Conservation (phyloP, 2,797 vertebrate species). For the Fundulus diaphanus region DNA sequence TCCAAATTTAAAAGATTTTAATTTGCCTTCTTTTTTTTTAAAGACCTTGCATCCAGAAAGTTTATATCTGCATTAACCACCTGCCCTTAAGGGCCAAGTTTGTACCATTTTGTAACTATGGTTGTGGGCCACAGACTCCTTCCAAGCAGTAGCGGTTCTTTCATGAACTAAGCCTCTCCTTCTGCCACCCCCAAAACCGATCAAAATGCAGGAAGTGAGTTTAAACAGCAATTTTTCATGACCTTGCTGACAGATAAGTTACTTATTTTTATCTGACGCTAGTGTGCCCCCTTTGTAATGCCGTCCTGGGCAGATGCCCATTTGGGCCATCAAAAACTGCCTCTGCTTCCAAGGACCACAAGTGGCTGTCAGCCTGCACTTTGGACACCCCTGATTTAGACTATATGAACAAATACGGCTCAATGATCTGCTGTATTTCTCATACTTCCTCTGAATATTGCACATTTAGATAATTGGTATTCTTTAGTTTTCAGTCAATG, state of each 20-base stretch:
- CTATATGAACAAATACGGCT: constrained; percentile 78
- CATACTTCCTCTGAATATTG: constrained; percentile 62
- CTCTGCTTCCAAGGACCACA: constrained; percentile 8
- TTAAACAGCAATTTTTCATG: not conserved
- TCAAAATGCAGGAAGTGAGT: not conserved
- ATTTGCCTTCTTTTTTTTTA: too few relatives aligned
- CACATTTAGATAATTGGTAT: constrained; percentile 50
- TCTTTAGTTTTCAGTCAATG: constrained; percentile 60
- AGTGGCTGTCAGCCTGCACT: not conserved
- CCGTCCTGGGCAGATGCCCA: not conserved
- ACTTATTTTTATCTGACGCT: not conserved
- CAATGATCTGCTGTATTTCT: constrained; percentile 78
- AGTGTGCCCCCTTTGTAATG: not conserved
- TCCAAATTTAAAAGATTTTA: not conserved
- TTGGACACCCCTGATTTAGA: constrained; percentile 34
- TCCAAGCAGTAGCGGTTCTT: constrained; percentile 8
- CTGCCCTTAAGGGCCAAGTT: not conserved
- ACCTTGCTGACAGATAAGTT: not conserved
- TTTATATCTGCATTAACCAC: not conserved
- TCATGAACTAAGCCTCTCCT: not conserved
- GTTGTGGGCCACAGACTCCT: not conserved
- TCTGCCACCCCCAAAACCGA: not conserved
- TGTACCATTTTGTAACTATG: not conserved
- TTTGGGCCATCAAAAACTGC: not conserved
- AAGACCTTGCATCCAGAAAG: not conserved